phyloP scores from a whole-genome alignment of 2,888 invertebrate species.

The Machimus atricapillus region DNA sequence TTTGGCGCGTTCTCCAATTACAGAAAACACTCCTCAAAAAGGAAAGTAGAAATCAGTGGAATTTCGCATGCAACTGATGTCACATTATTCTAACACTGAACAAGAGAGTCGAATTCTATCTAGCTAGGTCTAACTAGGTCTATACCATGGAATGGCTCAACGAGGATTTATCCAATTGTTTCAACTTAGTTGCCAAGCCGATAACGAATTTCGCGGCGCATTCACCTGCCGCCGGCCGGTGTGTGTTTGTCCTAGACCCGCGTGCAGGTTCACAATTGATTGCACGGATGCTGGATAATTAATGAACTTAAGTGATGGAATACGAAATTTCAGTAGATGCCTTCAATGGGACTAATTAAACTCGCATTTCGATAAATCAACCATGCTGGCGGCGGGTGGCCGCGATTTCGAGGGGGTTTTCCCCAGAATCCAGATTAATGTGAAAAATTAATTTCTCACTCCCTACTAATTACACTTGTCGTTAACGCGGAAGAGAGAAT shows the following conservation, averaged over 20 bases:
- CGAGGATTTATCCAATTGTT: background rate
- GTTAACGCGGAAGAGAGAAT: background rate
- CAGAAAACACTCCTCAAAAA: background rate
- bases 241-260: background rate
- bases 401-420: background rate
- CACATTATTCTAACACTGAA: background rate
- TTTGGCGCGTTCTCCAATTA: background rate
- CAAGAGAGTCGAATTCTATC: background rate
- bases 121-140: background rate
- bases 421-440: slow-evolving; percentile 6
- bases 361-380: slow-evolving; percentile 25
- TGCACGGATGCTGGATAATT: background rate
- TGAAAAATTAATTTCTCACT: slow-evolving; percentile 13
- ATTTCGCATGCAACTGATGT: slow-evolving; percentile 1
- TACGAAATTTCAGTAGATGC: background rate
- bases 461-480: slow-evolving; percentile 1
- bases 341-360: slow-evolving; percentile 27
- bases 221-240: background rate
- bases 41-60: background rate
- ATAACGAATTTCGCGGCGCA: slow-evolving; percentile 3
- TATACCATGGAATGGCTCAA: background rate
- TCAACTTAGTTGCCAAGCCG: background rate
- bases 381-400: background rate
- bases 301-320: background rate
- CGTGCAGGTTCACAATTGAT: background rate